These are phyloP conservation scores for Suillia variegata DNA, from an alignment of 2,888 invertebrate genomes.

Conservation along the genomic window DNA sequence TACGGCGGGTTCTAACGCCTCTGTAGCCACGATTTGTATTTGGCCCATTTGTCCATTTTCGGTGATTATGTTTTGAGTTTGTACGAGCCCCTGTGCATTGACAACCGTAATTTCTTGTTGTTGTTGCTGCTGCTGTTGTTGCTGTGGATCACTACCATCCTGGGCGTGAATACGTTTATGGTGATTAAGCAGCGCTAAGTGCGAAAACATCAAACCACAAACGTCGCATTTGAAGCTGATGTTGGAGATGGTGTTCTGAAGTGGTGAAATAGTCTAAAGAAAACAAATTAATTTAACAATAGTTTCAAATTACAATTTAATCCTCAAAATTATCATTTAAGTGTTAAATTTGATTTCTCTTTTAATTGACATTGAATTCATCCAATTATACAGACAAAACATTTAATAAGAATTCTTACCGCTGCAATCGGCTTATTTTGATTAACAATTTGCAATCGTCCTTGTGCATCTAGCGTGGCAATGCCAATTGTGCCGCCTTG, in stretches of 20 bases:
- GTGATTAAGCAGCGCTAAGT: conserved; percentile 80
- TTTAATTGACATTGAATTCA: too few relatives aligned
- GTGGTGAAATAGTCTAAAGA: conserved; percentile 37
- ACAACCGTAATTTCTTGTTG: conserved; percentile 64
- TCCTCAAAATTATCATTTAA: neutral
- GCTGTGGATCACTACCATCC: conserved; percentile 61
- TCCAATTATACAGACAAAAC: too few relatives aligned
- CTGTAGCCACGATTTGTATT: conserved; percentile 68
- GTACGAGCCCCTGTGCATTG: conserved; percentile 60
- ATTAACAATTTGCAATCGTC: conserved; percentile 60
- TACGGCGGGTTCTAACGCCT: conserved; percentile 54
- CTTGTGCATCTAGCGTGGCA: conserved; percentile 60
- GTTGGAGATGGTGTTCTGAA: conserved; percentile 76
- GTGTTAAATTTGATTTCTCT: neutral
- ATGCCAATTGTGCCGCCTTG: conserved; percentile 65
- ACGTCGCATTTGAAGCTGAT: conserved; percentile 89
- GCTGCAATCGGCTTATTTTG: conserved; percentile 59
- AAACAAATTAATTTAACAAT: neutral
- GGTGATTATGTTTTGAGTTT: conserved; percentile 59
- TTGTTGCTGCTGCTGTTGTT: conserved; percentile 43
- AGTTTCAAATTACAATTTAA: neutral
- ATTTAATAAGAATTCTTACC: conserved; percentile 33
- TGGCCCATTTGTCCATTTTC: conserved; percentile 63
- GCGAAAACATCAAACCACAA: conserved; percentile 81
- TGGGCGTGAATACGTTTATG: conserved; percentile 82